phyloP scores from a whole-genome alignment of 2,888 invertebrate species.

The Callimorpha dominula region DNA sequence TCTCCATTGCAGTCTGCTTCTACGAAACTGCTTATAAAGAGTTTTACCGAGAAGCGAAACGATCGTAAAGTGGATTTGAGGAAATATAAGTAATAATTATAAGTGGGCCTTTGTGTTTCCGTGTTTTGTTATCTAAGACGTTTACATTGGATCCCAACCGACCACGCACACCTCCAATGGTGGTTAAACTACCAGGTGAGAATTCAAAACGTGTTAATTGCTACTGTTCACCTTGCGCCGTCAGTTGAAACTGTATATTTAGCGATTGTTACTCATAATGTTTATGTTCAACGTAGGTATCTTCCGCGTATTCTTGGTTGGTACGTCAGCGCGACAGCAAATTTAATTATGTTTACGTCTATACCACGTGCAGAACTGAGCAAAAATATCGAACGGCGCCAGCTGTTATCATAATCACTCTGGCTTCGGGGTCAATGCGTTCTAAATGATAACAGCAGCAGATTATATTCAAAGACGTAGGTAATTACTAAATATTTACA shows the following conservation, averaged over 20 bases:
- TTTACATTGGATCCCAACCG: slow-evolving; percentile 86
- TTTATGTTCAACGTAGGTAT: slow-evolving; percentile 9
- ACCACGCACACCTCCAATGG: slow-evolving; percentile 82
- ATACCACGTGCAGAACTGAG: slow-evolving; percentile 51
- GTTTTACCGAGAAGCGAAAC: slow-evolving; percentile 83
- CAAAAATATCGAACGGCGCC: slow-evolving; percentile 64
- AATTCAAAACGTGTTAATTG: slow-evolving; percentile 23
- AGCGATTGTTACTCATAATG: slow-evolving; percentile 15
- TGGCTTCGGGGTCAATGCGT: slow-evolving; percentile 63
- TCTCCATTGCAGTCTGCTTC: slow-evolving; percentile 82
- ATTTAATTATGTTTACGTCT: slow-evolving; percentile 55
- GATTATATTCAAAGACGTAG: slow-evolving; percentile 57
- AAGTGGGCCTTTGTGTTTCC: slow-evolving; percentile 82
- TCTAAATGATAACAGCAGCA: slow-evolving; percentile 55
- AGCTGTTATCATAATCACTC: slow-evolving; percentile 63
- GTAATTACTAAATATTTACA: slow-evolving; percentile 45
- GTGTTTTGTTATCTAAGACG: slow-evolving; percentile 76
- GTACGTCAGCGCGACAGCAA: slow-evolving; percentile 38
- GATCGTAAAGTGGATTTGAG: slow-evolving; percentile 84
- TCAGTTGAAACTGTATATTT: slow-evolving; percentile 10
- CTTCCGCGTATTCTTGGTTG: slow-evolving; percentile 27
- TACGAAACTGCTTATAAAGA: slow-evolving; percentile 84
- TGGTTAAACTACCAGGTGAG: slow-evolving; percentile 86
- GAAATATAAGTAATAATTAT: slow-evolving; percentile 80
- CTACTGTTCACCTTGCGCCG: slow-evolving; percentile 6